A percentile compares a stretch with the other conserved stretches of the same genome.
Evolutionary conservation across 2,888 invertebrate genomes (phyloP).

Genomic region (Embidobia sp.): DNA sequence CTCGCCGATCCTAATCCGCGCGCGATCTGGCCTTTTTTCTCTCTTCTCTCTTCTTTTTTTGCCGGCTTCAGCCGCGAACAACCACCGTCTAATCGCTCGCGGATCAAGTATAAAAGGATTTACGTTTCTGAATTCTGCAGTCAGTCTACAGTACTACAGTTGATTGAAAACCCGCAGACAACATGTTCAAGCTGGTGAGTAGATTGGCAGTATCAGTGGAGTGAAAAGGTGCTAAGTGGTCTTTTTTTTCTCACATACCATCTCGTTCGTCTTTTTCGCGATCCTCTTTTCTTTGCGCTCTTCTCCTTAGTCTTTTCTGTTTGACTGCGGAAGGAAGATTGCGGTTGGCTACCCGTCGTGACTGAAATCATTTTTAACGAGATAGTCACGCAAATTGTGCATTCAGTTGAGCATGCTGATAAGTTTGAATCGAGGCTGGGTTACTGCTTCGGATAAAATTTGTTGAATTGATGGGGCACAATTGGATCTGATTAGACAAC

Average conservation of each 20-base stretch:
- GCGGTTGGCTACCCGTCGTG: neutral
- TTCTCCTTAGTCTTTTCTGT: neutral
- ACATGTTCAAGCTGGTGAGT: slow-evolving; percentile 86
- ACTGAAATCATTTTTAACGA: neutral
- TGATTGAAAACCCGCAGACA: slow-evolving; percentile 73
- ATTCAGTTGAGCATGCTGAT: neutral
- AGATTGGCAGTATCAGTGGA: slow-evolving; percentile 22
- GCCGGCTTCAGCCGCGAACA: slow-evolving; percentile 48
- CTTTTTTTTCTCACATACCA: neutral
- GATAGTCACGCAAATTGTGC: slow-evolving; percentile 6
- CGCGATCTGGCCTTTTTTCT: slow-evolving; percentile 50
- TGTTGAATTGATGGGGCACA: neutral
- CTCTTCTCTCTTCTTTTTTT: slow-evolving; percentile 44
- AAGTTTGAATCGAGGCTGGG: neutral
- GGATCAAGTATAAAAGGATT: slow-evolving; percentile 73
- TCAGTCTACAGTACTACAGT: slow-evolving; percentile 73
- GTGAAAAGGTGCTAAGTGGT: slow-evolving; percentile 43
- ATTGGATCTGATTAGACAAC: too few relatives aligned
- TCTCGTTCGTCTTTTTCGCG: neutral
- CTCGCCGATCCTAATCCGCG: slow-evolving; percentile 50
- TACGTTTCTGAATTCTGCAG: slow-evolving; percentile 55
- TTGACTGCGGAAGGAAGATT: neutral
- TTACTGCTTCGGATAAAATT: too few relatives aligned
- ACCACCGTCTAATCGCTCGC: slow-evolving; percentile 56
- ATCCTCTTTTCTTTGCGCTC: too few relatives aligned